Base-by-base conservation (phyloP, 2,888 invertebrate species). In the Papilio protenor region DNA sequence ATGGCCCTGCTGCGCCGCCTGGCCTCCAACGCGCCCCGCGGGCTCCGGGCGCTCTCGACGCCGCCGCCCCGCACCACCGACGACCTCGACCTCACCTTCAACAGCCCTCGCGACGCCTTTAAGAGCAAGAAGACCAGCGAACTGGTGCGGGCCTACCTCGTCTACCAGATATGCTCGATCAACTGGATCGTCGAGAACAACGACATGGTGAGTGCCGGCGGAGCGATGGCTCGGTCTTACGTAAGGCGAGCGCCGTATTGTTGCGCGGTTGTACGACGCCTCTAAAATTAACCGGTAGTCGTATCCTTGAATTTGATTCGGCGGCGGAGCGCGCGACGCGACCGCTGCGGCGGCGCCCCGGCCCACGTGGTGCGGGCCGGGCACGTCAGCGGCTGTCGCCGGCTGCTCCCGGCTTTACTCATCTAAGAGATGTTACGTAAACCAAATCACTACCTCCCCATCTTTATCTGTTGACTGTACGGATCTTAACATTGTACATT, bases 41-140 rank as follows among this genome's bases (percentile, higher is more conserved):
- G 88, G 81, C 88, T 88, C 78, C 91, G 94, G 72, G 89, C 86
- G 78, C 85, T 93, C 73, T 88, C 92, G 79, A 82, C 90, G 79
- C 81, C 90, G 79, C 81, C 90, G 75, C 83, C 88, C 33, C 82
- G 81, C 70, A 80, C 86, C 16, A 90, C 91, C 69, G 98, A 98
- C 92, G 96, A 97, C 3, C 95, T 98, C 84, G 98, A 98, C 92
- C 96, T 97, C 81, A 95, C 96, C 83, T 99, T 99, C 94, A 96
- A 96, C 92, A 97, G 98, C 95, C 97, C 98, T 45, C 95, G 96
- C 85, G 98, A 98, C 83, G 98, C 99, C 45, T 99, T 98, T 95
- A 98, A 98, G 92, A 98, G 98, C 94, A 99, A 99, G 95, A 98
- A 98, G 85, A 99, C 98, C 83, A 96, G 96, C 94, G 99, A 99